These are phyloP conservation scores for Lithophane socia DNA, from an alignment of 2,888 invertebrate genomes.

Conservation along the genomic window DNA sequence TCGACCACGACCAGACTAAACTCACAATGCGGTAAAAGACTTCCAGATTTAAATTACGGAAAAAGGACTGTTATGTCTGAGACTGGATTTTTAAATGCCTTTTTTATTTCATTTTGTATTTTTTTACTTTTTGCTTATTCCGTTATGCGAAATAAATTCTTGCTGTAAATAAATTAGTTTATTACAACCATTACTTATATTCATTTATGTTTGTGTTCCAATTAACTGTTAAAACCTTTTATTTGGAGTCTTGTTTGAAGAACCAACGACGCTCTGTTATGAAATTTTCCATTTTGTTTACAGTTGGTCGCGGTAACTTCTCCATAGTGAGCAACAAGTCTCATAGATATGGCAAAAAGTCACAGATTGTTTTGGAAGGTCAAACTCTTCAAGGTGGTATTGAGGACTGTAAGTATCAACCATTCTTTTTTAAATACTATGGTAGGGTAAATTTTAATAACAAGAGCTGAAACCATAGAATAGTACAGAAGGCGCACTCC, in stretches of 20 bases:
- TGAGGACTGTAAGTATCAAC: constrained; percentile 82
- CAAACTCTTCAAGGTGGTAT: constrained; percentile 83
- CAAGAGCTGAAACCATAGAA: too few relatives aligned
- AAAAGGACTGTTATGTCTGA: constrained; percentile 24
- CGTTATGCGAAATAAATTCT: constrained; percentile 1
- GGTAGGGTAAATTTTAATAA: not conserved
- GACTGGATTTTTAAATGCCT: not conserved
- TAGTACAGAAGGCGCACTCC: too few relatives aligned
- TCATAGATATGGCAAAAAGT: constrained; percentile 95
- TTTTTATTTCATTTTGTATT: not conserved
- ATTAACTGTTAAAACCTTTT: constrained; percentile 30
- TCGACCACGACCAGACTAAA: not conserved
- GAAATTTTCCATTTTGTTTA: constrained; percentile 67
- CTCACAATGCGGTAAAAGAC: not conserved
- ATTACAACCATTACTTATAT: constrained; percentile 27
- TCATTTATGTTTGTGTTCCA: constrained; percentile 25
- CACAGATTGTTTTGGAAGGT: constrained; percentile 86
- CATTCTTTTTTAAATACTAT: not conserved
- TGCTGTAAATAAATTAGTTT: constrained; percentile 32
- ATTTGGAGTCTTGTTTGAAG: not conserved
- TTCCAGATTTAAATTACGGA: not conserved
- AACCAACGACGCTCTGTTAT: not conserved
- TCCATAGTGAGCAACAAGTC: constrained; percentile 97
- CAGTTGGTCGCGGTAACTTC: constrained; percentile 96
- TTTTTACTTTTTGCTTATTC: constrained; percentile 4